A percentile compares a stretch with the other conserved stretches of the same genome.
These are phyloP conservation scores for Pseudococcus viburni DNA, from an alignment of 2,888 invertebrate genomes.

Conservation along the genomic window DNA sequence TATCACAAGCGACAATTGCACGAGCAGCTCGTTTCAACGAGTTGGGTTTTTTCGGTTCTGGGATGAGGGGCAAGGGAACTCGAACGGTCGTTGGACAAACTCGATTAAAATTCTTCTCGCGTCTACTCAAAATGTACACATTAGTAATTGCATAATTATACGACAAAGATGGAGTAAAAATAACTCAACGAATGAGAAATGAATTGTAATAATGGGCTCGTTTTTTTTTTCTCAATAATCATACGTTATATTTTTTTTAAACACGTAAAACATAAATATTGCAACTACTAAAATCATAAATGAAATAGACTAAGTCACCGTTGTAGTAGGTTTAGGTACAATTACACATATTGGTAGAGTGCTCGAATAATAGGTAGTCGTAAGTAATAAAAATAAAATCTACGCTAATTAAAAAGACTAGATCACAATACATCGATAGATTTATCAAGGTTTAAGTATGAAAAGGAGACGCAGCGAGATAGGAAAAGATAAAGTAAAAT, in stretches of 20 bases:
- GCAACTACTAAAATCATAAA: slow-evolving; percentile 20
- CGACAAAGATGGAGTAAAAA: neutral
- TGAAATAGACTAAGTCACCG: neutral
- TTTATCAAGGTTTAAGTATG: slow-evolving; percentile 13
- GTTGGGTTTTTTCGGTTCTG: no score
- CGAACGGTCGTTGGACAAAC: neutral
- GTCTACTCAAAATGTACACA: neutral
- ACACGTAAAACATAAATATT: slow-evolving; percentile 24
- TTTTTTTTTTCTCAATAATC: neutral
- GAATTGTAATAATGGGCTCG: neutral
- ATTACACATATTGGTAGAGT: slow-evolving; percentile 20
- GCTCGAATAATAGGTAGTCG: neutral
- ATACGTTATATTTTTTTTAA: slow-evolving; percentile 15
- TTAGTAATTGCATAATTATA: no score
- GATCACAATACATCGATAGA: slow-evolving; percentile 19
- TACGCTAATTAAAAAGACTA: slow-evolving; percentile 21
- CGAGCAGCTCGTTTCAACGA: no score
- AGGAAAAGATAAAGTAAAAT: neutral
- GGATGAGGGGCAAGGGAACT: no score
- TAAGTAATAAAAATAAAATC: slow-evolving; percentile 11
- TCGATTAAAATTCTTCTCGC: neutral
- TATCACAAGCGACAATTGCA: no score
- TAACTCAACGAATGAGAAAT: neutral
- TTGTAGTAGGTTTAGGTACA: neutral
- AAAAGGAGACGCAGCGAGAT: neutral